Conservation (phyloP, 2,113 vertebrate species). For the Channa maculata region DNA sequence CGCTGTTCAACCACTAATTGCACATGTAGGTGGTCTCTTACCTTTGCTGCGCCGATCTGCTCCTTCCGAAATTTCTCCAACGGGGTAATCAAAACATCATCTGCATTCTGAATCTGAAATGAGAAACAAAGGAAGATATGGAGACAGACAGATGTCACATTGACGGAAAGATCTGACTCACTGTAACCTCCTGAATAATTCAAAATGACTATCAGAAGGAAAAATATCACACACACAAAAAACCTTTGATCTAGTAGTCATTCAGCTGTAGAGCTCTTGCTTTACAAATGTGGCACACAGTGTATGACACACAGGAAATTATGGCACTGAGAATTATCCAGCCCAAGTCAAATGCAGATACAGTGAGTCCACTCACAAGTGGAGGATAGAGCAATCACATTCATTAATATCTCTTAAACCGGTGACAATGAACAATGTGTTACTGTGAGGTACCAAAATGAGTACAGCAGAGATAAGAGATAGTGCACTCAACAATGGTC, state of each 20-base stretch:
- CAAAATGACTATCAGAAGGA: conserved; percentile 10
- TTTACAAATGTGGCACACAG: conserved; percentile 15
- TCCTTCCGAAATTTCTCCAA: conserved; percentile 98
- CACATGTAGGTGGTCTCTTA: conserved; percentile 80
- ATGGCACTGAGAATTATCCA: conserved; percentile 18
- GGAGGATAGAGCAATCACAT: conserved; percentile 50
- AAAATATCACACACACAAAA: conserved; percentile 8
- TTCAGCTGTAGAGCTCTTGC: conserved; percentile 19
- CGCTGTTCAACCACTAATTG: conserved; percentile 48
- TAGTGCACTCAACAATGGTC: conserved; percentile 47
- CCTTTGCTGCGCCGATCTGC: conserved; percentile 97
- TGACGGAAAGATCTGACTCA: conserved; percentile 12
- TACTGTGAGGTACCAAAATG: conserved; percentile 37
- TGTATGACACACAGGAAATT: conserved; percentile 38
- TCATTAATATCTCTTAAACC: conserved; percentile 65
- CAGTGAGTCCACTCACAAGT: conserved; percentile 31
- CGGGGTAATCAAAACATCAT: conserved; percentile 95
- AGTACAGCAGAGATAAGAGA: conserved; percentile 56
- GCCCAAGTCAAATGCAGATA: conserved; percentile 35
- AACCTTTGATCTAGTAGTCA: conserved; percentile 28
- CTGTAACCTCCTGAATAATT: conserved; percentile 22
- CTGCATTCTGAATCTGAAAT: conserved; percentile 97
- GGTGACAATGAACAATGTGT: conserved; percentile 49
- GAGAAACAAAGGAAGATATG: conserved; percentile 29
- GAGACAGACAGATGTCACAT: conserved; percentile 25